Evolutionary conservation across 1,140 invertebrate species (phyloP).

Genomic region (Heliconius melpomene): DNA sequence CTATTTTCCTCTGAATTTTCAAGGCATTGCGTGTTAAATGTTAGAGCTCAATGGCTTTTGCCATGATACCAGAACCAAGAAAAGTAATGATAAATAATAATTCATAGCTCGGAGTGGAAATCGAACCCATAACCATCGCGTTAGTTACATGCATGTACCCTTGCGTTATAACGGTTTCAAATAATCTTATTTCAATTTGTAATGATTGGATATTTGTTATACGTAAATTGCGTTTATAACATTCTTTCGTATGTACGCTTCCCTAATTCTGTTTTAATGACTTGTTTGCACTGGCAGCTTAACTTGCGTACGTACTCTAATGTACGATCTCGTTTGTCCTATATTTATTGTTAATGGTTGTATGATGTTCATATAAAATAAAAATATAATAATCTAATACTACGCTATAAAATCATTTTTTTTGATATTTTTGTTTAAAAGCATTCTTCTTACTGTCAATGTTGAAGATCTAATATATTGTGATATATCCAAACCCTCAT

Average conservation of each 20-base stretch:
- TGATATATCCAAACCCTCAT: too few species aligned
- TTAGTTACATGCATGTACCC: too few species aligned
- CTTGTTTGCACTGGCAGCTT: conserved; percentile 46
- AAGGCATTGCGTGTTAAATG: too few species aligned
- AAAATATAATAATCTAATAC: neutral
- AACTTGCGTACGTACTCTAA: conserved; percentile 44
- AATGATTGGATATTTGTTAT: conserved; percentile 16
- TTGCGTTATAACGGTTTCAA: too few species aligned
- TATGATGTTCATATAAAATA: conserved; percentile 31
- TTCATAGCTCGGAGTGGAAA: too few species aligned
- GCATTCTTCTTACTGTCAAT: neutral
- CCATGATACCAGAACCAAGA: too few species aligned
- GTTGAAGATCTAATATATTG: too few species aligned
- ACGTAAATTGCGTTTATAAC: conserved; percentile 21
- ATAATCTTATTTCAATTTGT: neutral
- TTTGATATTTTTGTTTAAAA: neutral
- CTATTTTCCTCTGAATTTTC: too few species aligned
- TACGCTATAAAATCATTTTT: neutral
- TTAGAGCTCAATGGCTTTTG: too few species aligned
- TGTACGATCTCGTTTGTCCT: conserved; percentile 37
- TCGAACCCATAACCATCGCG: too few species aligned
- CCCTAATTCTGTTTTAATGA: conserved; percentile 51
- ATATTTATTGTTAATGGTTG: conserved; percentile 42
- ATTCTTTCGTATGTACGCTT: conserved; percentile 42
- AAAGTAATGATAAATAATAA: too few species aligned